These are phyloP conservation scores for Lissocephala sabroskyi DNA, from an alignment of 2,888 invertebrate species.

Conservation along the genomic window DNA sequence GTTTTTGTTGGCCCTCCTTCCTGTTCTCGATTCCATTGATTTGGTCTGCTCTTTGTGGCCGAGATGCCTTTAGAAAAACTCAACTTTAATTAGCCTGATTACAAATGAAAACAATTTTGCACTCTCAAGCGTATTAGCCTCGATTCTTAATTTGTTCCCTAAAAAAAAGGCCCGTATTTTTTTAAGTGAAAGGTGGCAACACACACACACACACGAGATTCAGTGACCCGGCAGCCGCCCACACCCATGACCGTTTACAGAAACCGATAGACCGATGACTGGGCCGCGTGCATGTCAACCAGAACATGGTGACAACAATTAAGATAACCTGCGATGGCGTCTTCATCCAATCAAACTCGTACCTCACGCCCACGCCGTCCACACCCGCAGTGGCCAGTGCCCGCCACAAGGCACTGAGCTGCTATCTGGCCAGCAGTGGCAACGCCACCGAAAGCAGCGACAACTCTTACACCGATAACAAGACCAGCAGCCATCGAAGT, in stretches of 20 bases:
- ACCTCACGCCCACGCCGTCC: constrained; percentile 53
- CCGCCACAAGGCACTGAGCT: constrained; percentile 16
- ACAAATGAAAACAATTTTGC: constrained; percentile 54
- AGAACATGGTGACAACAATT: constrained; percentile 72
- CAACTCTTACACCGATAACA: constrained; percentile 31
- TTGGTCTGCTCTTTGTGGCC: constrained; percentile 8
- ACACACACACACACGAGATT: background rate
- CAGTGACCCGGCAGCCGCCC: background rate
- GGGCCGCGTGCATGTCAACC: constrained; percentile 22
- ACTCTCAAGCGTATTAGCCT: constrained; percentile 52
- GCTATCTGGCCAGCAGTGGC: constrained; percentile 15
- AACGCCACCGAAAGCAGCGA: constrained; percentile 49
- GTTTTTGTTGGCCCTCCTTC: no score
- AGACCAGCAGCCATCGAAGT: constrained; percentile 2
- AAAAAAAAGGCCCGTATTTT: background rate
- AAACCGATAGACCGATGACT: background rate
- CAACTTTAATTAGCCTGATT: constrained; percentile 54
- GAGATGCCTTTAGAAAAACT: constrained; percentile 15
- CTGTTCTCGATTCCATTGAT: constrained; percentile 35
- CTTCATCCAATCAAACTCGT: constrained; percentile 72
- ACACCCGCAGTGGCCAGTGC: constrained; percentile 5
- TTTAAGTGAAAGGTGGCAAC: no score
- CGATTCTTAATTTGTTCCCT: constrained; percentile 23
- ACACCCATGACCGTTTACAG: background rate
- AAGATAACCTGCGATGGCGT: constrained; percentile 73